These are phyloP conservation scores for Chrysocyon brachyurus DNA, from an alignment of 2,797 vertebrate genomes.

Conservation along the genomic window DNA sequence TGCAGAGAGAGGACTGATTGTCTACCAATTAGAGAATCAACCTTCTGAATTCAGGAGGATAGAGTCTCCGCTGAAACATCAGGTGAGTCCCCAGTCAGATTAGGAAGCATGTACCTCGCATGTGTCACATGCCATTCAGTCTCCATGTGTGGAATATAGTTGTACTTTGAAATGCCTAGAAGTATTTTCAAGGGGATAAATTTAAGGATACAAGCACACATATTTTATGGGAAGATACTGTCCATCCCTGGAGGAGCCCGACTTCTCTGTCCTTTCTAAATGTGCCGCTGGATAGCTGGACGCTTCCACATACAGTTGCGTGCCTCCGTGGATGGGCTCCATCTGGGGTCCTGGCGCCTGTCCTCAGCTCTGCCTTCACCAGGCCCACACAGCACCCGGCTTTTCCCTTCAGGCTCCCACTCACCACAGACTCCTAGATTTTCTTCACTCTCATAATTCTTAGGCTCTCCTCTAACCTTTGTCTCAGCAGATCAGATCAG, in stretches of 20 bases:
- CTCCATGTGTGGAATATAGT: rapidly evolving
- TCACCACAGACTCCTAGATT: background rate
- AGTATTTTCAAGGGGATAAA: background rate
- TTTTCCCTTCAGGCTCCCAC: background rate
- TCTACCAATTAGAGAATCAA: constrained; percentile 98
- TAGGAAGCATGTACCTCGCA: rapidly evolving
- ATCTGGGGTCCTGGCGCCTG: rapidly evolving
- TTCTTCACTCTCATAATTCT: background rate
- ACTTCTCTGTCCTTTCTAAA: background rate
- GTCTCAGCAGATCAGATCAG: background rate
- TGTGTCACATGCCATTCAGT: rapidly evolving
- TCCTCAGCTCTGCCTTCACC: rapidly evolving
- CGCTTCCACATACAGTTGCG: rapidly evolving
- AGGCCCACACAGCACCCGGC: rapidly evolving
- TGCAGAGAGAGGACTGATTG: constrained; percentile 98
- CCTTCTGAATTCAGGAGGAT: constrained; percentile 98
- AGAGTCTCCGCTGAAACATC: constrained; percentile 99
- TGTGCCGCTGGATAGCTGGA: rapidly evolving
- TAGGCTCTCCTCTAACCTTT: background rate
- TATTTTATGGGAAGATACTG: background rate
- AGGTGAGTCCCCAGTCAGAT: constrained; percentile 88
- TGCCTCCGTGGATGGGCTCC: rapidly evolving
- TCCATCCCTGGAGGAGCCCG: background rate
- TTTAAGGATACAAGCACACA: background rate
- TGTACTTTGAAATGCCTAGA: background rate